phyloP scores from a whole-genome alignment of 1,140 invertebrate species.

The Papilio machaon region DNA sequence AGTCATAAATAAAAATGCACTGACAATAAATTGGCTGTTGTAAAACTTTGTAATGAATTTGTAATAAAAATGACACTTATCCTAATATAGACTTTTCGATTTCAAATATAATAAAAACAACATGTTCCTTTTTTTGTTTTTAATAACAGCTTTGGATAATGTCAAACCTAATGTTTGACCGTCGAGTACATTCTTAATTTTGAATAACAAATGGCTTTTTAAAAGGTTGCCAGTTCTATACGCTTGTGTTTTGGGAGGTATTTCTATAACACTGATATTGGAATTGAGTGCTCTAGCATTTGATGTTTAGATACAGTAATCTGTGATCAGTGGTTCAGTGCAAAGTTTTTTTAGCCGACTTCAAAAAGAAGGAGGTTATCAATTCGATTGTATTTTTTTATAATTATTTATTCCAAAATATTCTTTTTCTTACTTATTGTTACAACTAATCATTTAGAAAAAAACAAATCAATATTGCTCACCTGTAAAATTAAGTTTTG shows the following conservation, averaged over 20 bases:
- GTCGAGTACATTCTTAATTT: constrained; percentile 33
- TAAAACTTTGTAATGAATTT: constrained; percentile 28
- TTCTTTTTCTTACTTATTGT: background rate
- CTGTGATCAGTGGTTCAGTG: background rate
- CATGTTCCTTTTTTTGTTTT: background rate
- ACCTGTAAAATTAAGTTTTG: constrained; percentile 60
- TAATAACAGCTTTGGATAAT: constrained; percentile 15
- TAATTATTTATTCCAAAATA: too few species aligned
- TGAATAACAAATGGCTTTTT: constrained; percentile 24
- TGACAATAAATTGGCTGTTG: constrained; percentile 5
- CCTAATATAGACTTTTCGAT: constrained; percentile 20
- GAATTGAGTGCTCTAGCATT: background rate
- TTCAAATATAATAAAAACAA: background rate
- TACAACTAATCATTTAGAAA: constrained; percentile 23
- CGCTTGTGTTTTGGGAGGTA: background rate
- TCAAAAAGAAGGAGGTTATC: too few species aligned
- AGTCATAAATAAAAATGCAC: constrained; percentile 32
- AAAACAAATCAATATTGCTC: constrained; percentile 50
- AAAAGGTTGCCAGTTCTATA: constrained; percentile 30
- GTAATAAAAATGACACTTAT: constrained; percentile 32
- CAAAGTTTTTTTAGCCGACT: background rate
- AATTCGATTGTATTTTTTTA: too few species aligned
- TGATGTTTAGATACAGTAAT: constrained; percentile 1
- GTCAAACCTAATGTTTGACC: constrained; percentile 28
- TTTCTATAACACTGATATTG: background rate